phyloP scores from a whole-genome alignment of 2,113 vertebrate genomes.

The Eleginops maclovinus region DNA sequence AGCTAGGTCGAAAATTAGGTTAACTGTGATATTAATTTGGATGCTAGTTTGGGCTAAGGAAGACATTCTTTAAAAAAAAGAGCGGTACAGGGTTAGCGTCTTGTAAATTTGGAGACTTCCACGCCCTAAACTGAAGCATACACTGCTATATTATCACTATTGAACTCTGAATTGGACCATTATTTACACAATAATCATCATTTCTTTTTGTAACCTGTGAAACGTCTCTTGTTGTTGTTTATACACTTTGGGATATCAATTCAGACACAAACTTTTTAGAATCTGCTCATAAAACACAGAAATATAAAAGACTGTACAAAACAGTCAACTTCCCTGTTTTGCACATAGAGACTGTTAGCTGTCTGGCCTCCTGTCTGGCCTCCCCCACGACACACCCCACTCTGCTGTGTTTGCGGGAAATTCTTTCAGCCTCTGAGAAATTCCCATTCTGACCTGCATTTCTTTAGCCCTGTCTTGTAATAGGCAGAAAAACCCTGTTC shows the following conservation, averaged over 20 bases:
- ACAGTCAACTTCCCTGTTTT: not conserved
- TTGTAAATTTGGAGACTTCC: no score
- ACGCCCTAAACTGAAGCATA: no score
- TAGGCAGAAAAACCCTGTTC: conserved; percentile 44
- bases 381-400: conserved; percentile 31
- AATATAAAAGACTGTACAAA: not conserved
- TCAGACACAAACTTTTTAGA: not conserved
- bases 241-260: not conserved
- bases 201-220: no score
- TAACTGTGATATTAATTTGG: no score
- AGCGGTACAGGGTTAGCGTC: no score
- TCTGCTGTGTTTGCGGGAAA: conserved; percentile 52
- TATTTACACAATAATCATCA: no score
- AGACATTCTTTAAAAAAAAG: no score
- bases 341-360: not conserved
- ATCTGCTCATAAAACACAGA: not conserved
- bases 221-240: no score
- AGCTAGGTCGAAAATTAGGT: no score
- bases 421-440: conserved; percentile 67
- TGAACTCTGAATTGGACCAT: no score
- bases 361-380: conserved; percentile 41
- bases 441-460: conserved; percentile 60
- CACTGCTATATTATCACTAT: no score
- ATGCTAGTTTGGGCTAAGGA: no score
- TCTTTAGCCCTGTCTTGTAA: conserved; percentile 35